These are phyloP conservation scores for Typhlichthys eigenmanni DNA, from an alignment of 2,797 vertebrate species.

Conservation along the genomic window DNA sequence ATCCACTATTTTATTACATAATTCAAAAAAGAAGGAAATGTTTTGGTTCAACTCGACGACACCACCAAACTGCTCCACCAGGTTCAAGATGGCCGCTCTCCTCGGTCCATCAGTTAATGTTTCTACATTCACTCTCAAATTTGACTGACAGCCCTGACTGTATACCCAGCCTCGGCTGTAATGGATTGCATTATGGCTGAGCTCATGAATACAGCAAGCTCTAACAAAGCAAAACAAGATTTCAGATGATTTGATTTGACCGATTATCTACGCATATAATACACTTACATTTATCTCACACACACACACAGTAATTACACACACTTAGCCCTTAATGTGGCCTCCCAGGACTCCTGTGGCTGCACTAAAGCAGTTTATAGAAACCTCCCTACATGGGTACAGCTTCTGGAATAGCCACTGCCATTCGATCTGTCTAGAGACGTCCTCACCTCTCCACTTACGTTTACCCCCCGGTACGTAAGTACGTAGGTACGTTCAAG, in stretches of 20 bases:
- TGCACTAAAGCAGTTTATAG: conserved; percentile 81
- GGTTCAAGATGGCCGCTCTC: conserved; percentile 39
- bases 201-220: too few relatives aligned
- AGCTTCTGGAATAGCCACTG: conserved; percentile 86
- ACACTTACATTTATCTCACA: neutral
- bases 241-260: too few relatives aligned
- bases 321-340: conserved; percentile 38
- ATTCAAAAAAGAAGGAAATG: neutral
- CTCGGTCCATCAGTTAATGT: conserved; percentile 45
- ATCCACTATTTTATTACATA: too few relatives aligned
- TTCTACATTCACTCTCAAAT: conserved; percentile 29
- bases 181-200: too few relatives aligned
- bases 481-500: conserved; percentile 16
- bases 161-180: neutral
- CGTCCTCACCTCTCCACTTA: conserved; percentile 67
- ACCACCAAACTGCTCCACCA: conserved; percentile 25
- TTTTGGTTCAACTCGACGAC: conserved; percentile 21
- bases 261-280: too few relatives aligned
- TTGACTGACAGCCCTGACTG: conserved; percentile 13
- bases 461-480: conserved; percentile 43
- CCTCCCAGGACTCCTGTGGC: conserved; percentile 46
- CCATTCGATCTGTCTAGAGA: conserved; percentile 72
- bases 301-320: conserved; percentile 7
- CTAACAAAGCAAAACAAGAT: too few relatives aligned
- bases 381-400: conserved; percentile 83